A percentile compares a stretch with the other conserved stretches of the same genome.
Conservation (phyloP, 2,888 invertebrate species). For the Hirtodrosophila alboralis region DNA sequence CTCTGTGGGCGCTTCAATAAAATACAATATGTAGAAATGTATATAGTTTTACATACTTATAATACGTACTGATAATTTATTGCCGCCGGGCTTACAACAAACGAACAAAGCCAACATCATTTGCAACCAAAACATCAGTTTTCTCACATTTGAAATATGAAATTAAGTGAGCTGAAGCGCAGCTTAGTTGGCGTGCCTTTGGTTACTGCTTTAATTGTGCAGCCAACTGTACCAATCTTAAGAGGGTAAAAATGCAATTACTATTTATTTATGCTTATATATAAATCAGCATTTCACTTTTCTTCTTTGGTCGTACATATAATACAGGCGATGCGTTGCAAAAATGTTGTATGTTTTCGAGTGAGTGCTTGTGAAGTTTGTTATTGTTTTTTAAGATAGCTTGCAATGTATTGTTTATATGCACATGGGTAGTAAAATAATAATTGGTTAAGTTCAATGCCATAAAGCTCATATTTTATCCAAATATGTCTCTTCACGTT, state of each 20-base stretch:
- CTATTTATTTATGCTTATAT: constrained; percentile 43
- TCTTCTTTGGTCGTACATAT: constrained; percentile 41
- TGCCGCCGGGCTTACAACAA: constrained; percentile 35
- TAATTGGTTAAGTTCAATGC: constrained; percentile 41
- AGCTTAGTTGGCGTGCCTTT: constrained; percentile 46
- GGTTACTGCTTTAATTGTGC: constrained; percentile 45
- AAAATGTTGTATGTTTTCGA: constrained; percentile 44
- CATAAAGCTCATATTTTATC: constrained; percentile 10
- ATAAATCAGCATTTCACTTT: constrained; percentile 71
- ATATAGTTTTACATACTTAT: constrained; percentile 26
- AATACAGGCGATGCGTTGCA: constrained; percentile 51
- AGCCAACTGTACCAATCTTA: constrained; percentile 51
- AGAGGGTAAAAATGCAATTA: constrained; percentile 42
- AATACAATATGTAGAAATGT: constrained; percentile 6
- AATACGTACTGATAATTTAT: constrained; percentile 41
- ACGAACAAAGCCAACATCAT: constrained; percentile 14
- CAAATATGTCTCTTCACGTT: no score
- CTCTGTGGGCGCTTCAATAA: constrained; percentile 36
- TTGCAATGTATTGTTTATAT: constrained; percentile 26
- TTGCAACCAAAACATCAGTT: constrained; percentile 45
- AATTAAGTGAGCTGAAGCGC: constrained; percentile 58
- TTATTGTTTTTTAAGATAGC: constrained; percentile 46
- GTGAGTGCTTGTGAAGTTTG: constrained; percentile 26
- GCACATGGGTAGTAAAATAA: constrained; percentile 17
- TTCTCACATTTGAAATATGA: constrained; percentile 60